These are phyloP conservation scores for Adrianichthys oophorus DNA, from an alignment of 2,797 vertebrate species.

Conservation along the genomic window DNA sequence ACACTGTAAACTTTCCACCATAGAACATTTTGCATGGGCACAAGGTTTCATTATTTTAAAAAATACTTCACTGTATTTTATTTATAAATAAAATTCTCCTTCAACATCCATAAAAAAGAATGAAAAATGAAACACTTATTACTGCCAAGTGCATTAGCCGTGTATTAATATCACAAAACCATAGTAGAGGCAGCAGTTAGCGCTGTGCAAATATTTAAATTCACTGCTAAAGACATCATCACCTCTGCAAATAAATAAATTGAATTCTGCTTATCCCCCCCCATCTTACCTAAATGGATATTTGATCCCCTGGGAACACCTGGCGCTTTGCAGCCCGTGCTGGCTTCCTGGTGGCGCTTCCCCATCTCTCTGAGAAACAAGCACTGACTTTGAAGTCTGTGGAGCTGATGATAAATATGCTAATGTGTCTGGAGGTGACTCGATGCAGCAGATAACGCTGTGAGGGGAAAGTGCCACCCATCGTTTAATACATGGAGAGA, in stretches of 20 bases:
- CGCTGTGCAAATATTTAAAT: constrained; percentile 73
- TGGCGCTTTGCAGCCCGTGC: constrained; percentile 68
- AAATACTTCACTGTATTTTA: constrained; percentile 6
- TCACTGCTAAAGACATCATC: constrained; percentile 73
- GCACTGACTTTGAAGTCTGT: constrained; percentile 77
- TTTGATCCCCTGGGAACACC: constrained; percentile 73
- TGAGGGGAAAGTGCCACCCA: constrained; percentile 72
- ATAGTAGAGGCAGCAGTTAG: constrained; percentile 54
- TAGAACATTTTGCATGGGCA: constrained; percentile 27
- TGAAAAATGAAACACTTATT: constrained; percentile 10
- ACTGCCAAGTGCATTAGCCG: constrained; percentile 41
- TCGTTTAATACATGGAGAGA: constrained; percentile 65
- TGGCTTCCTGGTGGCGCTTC: constrained; percentile 68
- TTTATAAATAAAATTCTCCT: constrained; percentile 35
- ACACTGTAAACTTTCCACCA: constrained; percentile 18
- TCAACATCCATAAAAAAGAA: constrained; percentile 22
- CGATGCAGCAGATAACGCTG: constrained; percentile 66
- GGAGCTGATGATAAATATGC: constrained; percentile 78
- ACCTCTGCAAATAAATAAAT: constrained; percentile 74
- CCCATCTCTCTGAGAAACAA: constrained; percentile 60
- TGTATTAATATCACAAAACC: constrained; percentile 48
- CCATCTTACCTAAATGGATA: constrained; percentile 70
- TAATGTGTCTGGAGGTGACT: constrained; percentile 77
- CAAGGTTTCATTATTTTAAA: constrained; percentile 16
- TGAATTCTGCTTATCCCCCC: constrained; percentile 55